A percentile compares a stretch with the other conserved stretches of the same genome.
These are phyloP conservation scores for Thryonomys swinderianus DNA, from an alignment of 2,113 vertebrate species.

Conservation along the genomic window DNA sequence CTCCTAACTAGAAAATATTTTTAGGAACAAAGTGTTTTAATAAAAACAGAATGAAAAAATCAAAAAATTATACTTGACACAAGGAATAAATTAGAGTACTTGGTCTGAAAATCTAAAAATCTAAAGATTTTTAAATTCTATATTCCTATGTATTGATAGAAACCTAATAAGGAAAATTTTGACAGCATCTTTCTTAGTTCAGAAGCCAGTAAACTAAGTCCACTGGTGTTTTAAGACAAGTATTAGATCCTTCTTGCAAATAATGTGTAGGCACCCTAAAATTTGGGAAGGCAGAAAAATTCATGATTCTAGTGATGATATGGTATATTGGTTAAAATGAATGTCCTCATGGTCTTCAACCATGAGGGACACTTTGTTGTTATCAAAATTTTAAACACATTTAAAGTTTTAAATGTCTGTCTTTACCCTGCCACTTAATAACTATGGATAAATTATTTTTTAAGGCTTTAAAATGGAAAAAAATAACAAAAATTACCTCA, in stretches of 20 bases:
- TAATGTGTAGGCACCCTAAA: not conserved
- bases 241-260: not conserved
- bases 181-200: not conserved
- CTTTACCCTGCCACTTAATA: not conserved
- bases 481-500: not conserved
- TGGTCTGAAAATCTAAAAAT: not conserved
- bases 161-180: conserved; percentile 18
- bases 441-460: not conserved
- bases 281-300: conserved; percentile 20
- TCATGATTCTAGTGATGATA: not conserved
- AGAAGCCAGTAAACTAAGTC: conserved; percentile 21
- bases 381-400: too few species aligned
- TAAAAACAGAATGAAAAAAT: not conserved
- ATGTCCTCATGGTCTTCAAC: too few species aligned
- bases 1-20: not conserved
- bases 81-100: not conserved
- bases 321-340: not conserved
- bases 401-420: conserved; percentile 28
- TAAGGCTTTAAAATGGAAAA: not conserved
- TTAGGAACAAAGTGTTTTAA: not conserved
- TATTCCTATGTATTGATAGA: not conserved
- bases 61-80: not conserved
- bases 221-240: not conserved
- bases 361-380: too few species aligned
- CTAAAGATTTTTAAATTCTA: not conserved